Evolutionary conservation across 2,888 invertebrate genomes (phyloP).

Genomic region (Cybosia mesomella): DNA sequence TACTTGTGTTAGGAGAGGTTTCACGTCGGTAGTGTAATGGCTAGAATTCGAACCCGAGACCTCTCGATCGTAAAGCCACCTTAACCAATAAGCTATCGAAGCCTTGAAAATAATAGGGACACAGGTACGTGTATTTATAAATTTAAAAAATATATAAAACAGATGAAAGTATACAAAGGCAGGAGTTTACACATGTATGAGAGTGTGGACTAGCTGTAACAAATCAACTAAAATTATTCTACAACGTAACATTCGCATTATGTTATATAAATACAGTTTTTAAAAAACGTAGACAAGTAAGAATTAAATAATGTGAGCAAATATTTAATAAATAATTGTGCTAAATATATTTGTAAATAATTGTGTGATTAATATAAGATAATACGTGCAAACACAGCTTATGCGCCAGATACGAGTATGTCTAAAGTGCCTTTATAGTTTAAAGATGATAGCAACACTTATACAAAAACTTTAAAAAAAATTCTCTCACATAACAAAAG

Average conservation of each 20-base stretch:
- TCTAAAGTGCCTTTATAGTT: constrained; percentile 1
- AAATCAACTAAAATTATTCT: background rate
- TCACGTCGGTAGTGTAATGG: no score
- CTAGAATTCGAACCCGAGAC: no score
- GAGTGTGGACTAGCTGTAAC: background rate
- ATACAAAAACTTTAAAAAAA: background rate
- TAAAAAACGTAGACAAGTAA: background rate
- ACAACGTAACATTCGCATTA: background rate
- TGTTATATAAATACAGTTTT: background rate
- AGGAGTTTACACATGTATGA: background rate
- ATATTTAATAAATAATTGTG: constrained; percentile 41
- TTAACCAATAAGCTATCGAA: no score
- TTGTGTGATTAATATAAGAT: constrained; percentile 25
- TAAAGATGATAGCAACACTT: background rate
- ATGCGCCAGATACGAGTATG: background rate
- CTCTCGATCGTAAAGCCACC: no score
- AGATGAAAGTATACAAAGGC: background rate
- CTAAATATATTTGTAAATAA: constrained; percentile 30
- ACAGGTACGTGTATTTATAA: no score
- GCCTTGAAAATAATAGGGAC: no score
- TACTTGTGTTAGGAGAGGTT: no score
- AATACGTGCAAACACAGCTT: constrained; percentile 34
- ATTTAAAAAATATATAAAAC: background rate
- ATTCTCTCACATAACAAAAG: background rate
- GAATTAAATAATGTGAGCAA: constrained; percentile 33